phyloP scores from a whole-genome alignment of 2,113 vertebrate species.

The Chloropsis hardwickii region DNA sequence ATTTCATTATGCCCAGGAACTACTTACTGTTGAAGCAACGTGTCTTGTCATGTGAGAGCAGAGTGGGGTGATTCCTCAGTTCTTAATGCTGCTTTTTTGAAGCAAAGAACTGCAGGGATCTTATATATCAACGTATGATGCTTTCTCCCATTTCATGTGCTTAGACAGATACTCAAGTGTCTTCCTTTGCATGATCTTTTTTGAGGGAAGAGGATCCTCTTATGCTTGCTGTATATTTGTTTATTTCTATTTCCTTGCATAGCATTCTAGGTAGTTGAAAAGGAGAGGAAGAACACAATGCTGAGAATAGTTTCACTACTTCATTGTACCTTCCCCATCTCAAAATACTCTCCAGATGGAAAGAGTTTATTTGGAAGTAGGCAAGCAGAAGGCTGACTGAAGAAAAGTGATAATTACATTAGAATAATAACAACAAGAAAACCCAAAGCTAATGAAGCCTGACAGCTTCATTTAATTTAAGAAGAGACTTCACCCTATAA shows the following conservation, averaged over 20 bases:
- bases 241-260: not conserved
- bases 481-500: conserved; percentile 25
- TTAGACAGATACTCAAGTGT: not conserved
- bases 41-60: not conserved
- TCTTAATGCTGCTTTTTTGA: not conserved
- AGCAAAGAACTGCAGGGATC: not conserved
- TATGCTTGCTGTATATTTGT: not conserved
- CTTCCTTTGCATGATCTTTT: not conserved
- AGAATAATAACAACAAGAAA: conserved; percentile 58
- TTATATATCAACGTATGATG: not conserved
- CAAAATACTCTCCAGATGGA: conserved; percentile 52
- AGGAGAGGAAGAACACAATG: not conserved
- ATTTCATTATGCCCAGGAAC: not conserved
- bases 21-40: not conserved
- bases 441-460: conserved; percentile 23
- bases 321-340: not conserved
- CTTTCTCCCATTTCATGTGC: not conserved
- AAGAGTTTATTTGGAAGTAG: conserved; percentile 41
- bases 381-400: conserved; percentile 42
- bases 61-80: not conserved
- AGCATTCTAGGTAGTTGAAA: not conserved
- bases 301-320: not conserved
- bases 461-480: conserved; percentile 35
- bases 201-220: not conserved
- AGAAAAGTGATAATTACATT: conserved; percentile 54